These are phyloP conservation scores for Nebria salina DNA, from an alignment of 2,888 invertebrate genomes.

Conservation along the genomic window DNA sequence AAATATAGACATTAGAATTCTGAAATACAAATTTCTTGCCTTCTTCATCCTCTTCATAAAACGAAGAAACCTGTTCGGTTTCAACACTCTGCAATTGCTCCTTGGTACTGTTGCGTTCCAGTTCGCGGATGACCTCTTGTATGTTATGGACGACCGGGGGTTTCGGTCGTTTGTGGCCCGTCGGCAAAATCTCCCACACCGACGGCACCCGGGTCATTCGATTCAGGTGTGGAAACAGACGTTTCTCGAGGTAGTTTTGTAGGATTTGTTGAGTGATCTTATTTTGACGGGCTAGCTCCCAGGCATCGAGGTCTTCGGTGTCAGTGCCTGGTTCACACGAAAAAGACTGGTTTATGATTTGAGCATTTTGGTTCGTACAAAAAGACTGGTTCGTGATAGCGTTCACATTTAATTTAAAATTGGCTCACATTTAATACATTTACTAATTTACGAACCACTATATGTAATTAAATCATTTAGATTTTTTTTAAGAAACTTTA, in stretches of 20 bases:
- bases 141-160: slow-evolving; percentile 53
- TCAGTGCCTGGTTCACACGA: slow-evolving; percentile 27
- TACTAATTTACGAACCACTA: background rate
- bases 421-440: background rate
- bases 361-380: slow-evolving; percentile 22
- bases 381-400: slow-evolving; percentile 41
- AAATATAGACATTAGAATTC: background rate
- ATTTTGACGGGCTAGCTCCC: slow-evolving; percentile 78
- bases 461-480: too few relatives aligned
- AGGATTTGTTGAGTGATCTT: slow-evolving; percentile 80
- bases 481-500: too few relatives aligned
- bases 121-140: slow-evolving; percentile 53
- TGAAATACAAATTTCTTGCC: background rate
- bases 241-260: slow-evolving; percentile 77
- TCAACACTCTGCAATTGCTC: slow-evolving; percentile 76
- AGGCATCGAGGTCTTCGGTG: slow-evolving; percentile 57
- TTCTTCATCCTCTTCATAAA: slow-evolving; percentile 64
- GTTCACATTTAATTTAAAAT: background rate
- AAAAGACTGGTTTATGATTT: slow-evolving; percentile 37
- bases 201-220: slow-evolving; percentile 67
- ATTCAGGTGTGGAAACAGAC: slow-evolving; percentile 69
- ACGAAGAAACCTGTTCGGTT: slow-evolving; percentile 70
- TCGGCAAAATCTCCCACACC: slow-evolving; percentile 73
- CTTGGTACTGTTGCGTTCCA: slow-evolving; percentile 50
- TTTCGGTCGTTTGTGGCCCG: slow-evolving; percentile 54